Evolutionary conservation across 2,888 invertebrate genomes (phyloP).

Genomic region (Caenorhabditis sp.): DNA sequence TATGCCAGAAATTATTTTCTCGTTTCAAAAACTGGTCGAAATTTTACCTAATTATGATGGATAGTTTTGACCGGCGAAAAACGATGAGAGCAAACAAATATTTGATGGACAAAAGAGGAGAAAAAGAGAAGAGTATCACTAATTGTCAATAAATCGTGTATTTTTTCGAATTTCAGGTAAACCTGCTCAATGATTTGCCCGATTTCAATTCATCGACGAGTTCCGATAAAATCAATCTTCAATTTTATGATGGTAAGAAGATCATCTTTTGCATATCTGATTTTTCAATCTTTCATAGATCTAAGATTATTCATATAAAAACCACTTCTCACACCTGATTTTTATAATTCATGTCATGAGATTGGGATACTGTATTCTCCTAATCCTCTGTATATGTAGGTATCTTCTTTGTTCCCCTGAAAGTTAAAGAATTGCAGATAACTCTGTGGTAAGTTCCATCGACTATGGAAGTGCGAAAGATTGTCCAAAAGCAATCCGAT

Average conservation of each 20-base stretch:
- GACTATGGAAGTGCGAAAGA: constrained; percentile 27
- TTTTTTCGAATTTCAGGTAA: neutral
- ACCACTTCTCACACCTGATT: too few species aligned
- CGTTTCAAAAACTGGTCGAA: neutral
- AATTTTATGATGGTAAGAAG: constrained; percentile 17
- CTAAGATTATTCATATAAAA: neutral
- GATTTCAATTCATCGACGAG: constrained; percentile 14
- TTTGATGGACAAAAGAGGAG: neutral
- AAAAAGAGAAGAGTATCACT: neutral
- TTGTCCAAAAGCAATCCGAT: constrained; percentile 47
- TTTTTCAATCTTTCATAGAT: too few species aligned
- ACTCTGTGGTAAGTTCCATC: constrained; percentile 24
- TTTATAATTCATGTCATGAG: too few species aligned
- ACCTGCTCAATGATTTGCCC: constrained; percentile 7
- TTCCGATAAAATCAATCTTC: constrained; percentile 11
- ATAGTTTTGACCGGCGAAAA: neutral
- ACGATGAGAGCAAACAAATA: neutral
- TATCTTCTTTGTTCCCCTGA: neutral
- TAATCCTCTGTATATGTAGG: constrained; percentile 7
- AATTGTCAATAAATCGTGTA: neutral
- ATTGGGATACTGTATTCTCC: neutral
- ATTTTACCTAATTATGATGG: neutral
- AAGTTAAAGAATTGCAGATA: constrained; percentile 19
- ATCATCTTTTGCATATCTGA: neutral
- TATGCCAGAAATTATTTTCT: neutral